These are phyloP conservation scores for Natrix natrix DNA, from an alignment of 2,797 vertebrate species.

Conservation along the genomic window DNA sequence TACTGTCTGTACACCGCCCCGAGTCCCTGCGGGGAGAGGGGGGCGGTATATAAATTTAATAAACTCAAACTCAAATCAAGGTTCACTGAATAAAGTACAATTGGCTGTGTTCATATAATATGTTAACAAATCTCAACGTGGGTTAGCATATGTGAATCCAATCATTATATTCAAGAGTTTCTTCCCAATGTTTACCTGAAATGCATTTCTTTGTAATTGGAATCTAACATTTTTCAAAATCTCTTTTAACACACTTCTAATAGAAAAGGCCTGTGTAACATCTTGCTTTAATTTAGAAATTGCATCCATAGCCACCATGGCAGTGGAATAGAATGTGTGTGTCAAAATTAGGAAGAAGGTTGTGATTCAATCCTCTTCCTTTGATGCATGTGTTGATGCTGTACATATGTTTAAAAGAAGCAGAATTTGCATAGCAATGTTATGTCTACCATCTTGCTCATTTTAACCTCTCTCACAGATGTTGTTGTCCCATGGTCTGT, in stretches of 20 bases:
- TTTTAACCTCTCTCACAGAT: neutral
- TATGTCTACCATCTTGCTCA: neutral
- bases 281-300: neutral
- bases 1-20: too few species aligned
- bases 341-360: neutral
- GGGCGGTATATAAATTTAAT: too few species aligned
- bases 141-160: neutral
- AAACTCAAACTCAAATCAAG: too few species aligned
- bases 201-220: neutral
- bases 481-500: neutral
- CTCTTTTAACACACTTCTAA: neutral
- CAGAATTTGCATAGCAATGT: neutral
- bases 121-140: neutral
- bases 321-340: neutral
- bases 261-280: neutral
- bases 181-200: neutral
- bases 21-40: too few species aligned
- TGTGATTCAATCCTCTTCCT: neutral
- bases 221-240: neutral
- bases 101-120: neutral
- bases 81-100: neutral
- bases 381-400: neutral
- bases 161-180: neutral
- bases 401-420: neutral
- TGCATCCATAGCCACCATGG: neutral